Evolutionary conservation across 2,888 invertebrate genomes (phyloP), one percentile per base, ranked within the genome.

Genomic region (Heliothis peltigera): DNA sequence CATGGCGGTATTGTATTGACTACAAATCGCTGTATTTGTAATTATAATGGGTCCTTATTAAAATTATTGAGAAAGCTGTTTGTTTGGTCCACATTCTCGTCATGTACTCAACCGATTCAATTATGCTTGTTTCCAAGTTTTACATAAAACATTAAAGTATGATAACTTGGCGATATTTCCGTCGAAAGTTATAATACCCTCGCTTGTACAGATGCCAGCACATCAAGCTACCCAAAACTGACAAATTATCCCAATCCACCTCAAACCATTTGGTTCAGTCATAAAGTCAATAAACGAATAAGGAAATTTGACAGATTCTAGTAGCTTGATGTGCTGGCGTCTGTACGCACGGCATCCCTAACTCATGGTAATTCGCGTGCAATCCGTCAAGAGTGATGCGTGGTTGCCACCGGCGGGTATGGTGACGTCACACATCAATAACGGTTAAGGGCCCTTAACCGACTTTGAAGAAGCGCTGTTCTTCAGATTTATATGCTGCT

Each of bases 381-480:
- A 63, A 74, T 77, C 65, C 55, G 61, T 75, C 78, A 75, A 53
- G 55, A 51, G 54, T 21, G 35, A 53, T 42, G 51, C 46, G 53
- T 61, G 49, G 51, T 44, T 56, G 52, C 39, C 57, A 32, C 60
- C 64, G 42, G 46, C 17, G 62, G 47, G 28, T 21, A 17, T 25
- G 17, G 60, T 65, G 71, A 59, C 57, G 69, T 77, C 63, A 67
- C 63, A 19, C 69, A 64, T 69, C 67, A 61, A 65, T 75, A 78
- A 72, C 72, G 57, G 68, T 55, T 65, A 67, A 64, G 64, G 57
- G 64, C 56, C 79, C 79, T 65, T 67, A 65, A 64, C 75, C 59
- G 72, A 77, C 78, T 64, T 78, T 71, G 68, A 60, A 69, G 65
- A 62, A 69, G 59, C 57, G 42, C 18, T 59, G 63, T 28, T 49